Evolutionary conservation across 2,113 vertebrate genomes (phyloP).

Genomic region (Myrmecophaga tridactyla): DNA sequence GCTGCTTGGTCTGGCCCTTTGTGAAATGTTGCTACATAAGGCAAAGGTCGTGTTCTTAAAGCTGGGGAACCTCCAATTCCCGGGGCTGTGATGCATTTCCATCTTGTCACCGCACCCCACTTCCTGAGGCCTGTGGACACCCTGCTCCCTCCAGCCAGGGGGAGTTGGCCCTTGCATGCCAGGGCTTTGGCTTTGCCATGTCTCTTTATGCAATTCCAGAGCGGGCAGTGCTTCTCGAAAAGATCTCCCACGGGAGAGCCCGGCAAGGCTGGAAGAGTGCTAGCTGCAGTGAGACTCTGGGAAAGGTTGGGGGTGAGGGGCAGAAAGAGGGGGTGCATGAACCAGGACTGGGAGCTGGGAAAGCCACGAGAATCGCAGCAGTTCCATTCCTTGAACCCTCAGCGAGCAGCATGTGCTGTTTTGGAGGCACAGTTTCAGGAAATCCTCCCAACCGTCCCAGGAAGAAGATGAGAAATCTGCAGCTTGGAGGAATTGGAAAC

Average conservation of each 20-base stretch:
- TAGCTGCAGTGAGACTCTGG: background rate
- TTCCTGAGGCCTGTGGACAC: background rate
- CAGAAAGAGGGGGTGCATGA: background rate
- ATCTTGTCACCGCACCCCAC: no score
- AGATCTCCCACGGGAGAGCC: background rate
- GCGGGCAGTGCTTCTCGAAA: background rate
- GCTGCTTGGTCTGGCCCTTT: background rate
- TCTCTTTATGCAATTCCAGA: background rate
- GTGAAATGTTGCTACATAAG: background rate
- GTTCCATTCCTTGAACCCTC: background rate
- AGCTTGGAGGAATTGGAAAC: background rate
- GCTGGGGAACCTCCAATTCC: background rate
- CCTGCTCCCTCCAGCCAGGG: background rate
- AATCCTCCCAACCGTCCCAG: background rate
- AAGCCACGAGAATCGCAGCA: fast-evolving
- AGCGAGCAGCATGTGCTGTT: background rate
- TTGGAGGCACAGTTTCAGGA: background rate
- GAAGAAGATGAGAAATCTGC: background rate
- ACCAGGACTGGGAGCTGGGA: no score
- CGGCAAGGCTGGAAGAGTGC: background rate
- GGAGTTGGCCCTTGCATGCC: fast-evolving
- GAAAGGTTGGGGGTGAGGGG: background rate
- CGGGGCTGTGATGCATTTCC: background rate
- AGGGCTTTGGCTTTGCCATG: background rate
- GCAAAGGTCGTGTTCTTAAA: background rate